These are phyloP conservation scores for Melanostigma gelatinosum DNA, from an alignment of 2,113 vertebrate genomes.

Conservation along the genomic window DNA sequence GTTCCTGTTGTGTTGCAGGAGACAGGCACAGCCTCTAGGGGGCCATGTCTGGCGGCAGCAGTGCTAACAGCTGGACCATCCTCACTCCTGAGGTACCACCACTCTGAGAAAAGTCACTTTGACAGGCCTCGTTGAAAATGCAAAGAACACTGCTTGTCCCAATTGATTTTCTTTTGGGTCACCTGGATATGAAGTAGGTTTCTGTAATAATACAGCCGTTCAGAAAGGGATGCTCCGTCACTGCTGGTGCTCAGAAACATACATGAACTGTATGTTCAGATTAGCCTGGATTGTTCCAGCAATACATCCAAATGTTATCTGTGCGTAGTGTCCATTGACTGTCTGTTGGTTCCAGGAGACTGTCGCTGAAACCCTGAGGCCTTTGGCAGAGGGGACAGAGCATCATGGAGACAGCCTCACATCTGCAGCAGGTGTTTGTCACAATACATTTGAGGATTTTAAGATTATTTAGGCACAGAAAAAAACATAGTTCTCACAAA, in stretches of 20 bases:
- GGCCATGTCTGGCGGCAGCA: conserved; percentile 79
- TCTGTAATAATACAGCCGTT: conserved; percentile 34
- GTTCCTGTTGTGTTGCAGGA: conserved; percentile 71
- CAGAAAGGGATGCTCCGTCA: background rate
- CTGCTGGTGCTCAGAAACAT: background rate
- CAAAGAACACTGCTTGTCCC: conserved; percentile 26
- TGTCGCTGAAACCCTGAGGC: conserved; percentile 74
- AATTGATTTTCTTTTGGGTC: conserved; percentile 49
- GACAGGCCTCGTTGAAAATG: conserved; percentile 43
- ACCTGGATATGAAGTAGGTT: conserved; percentile 56
- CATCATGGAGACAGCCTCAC: conserved; percentile 46
- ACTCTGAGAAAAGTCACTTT: background rate
- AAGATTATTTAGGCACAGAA: background rate
- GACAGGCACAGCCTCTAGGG: conserved; percentile 66
- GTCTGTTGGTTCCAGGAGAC: conserved; percentile 63
- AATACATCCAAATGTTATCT: background rate
- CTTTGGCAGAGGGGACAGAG: conserved; percentile 60
- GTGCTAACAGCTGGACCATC: conserved; percentile 81
- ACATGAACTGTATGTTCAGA: background rate
- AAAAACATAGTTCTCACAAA: background rate
- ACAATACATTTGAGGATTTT: background rate
- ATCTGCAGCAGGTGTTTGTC: conserved; percentile 51
- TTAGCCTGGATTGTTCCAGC: background rate
- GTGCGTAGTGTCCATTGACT: background rate
- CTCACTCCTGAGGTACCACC: conserved; percentile 77